Percentiles rank a stretch among this genome's conserved stretches.
Conservation (phyloP, 2,797 vertebrate genomes). For the Tragopan temminckii region DNA sequence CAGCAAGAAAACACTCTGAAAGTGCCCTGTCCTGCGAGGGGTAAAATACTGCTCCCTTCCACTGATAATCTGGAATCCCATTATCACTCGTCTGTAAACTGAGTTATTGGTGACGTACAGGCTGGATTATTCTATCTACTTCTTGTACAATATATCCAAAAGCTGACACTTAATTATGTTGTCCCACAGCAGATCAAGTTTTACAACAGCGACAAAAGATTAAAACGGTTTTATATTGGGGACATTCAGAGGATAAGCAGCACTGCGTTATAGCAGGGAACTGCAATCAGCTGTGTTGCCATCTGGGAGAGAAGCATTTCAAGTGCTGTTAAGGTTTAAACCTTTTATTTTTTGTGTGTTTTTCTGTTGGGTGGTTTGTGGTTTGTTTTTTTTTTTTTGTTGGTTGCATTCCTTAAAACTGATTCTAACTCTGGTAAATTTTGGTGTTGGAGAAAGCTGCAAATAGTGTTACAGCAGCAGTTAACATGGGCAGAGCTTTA, state of each 20-base stretch:
- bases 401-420: slow-evolving; percentile 52
- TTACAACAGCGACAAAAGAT: slow-evolving; percentile 83
- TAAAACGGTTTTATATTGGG: slow-evolving; percentile 78
- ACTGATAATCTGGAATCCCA: slow-evolving; percentile 78
- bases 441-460: slow-evolving; percentile 39
- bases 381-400: neutral
- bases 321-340: slow-evolving; percentile 78
- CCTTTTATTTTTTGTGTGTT: slow-evolving; percentile 1
- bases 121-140: slow-evolving; percentile 64
- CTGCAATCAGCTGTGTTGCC: slow-evolving; percentile 65
- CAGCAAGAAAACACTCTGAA: neutral
- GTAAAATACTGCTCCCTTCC: slow-evolving; percentile 59
- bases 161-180: slow-evolving; percentile 84
- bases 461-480: neutral
- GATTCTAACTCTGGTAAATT: slow-evolving; percentile 54
- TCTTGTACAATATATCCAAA: slow-evolving; percentile 72
- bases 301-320: slow-evolving; percentile 70
- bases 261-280: slow-evolving; percentile 45
- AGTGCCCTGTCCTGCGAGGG: slow-evolving; percentile 17
- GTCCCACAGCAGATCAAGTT: slow-evolving; percentile 82
- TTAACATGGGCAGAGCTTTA: slow-evolving; percentile 14
- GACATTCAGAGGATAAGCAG: slow-evolving; percentile 80
- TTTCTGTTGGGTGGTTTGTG: neutral
- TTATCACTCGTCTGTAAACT: slow-evolving; percentile 75
- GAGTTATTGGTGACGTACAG: slow-evolving; percentile 78